phyloP scores from a whole-genome alignment of 2,113 vertebrate genomes.

The Chascanopsetta lugubris region DNA sequence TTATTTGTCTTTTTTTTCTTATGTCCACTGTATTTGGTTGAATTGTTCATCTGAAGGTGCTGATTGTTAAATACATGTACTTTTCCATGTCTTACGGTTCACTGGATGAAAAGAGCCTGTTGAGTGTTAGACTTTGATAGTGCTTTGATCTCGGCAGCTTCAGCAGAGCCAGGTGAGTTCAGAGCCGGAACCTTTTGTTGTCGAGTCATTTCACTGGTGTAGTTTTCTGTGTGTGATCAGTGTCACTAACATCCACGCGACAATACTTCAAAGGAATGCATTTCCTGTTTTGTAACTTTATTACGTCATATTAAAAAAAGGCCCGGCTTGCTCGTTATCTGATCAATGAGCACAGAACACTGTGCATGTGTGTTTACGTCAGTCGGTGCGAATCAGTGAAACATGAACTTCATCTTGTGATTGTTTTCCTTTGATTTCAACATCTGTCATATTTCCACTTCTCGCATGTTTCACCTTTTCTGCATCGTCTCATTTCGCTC shows the following conservation, averaged over 20 bases:
- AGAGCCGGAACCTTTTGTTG: conserved; percentile 18
- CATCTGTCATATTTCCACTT: background rate
- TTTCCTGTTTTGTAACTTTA: conserved; percentile 26
- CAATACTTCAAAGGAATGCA: conserved; percentile 29
- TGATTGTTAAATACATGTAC: conserved; percentile 57
- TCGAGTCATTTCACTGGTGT: background rate
- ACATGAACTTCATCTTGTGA: background rate
- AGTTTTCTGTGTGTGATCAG: background rate
- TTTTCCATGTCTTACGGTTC: conserved; percentile 64
- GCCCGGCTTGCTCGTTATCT: conserved; percentile 26
- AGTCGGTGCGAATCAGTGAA: background rate
- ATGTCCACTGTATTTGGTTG: background rate
- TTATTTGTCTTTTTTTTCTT: background rate
- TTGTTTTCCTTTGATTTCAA: background rate
- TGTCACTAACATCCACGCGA: background rate
- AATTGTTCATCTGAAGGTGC: conserved; percentile 44
- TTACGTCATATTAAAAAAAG: background rate
- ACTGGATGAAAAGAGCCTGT: conserved; percentile 75
- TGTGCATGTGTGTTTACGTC: conserved; percentile 23
- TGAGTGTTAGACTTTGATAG: conserved; percentile 45
- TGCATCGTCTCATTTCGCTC: background rate
- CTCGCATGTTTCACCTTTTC: conserved; percentile 8
- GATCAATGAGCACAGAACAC: background rate
- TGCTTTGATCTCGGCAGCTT: conserved; percentile 51
- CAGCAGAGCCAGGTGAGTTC: conserved; percentile 72